Conservation (phyloP, 2,113 vertebrate species). For the Tragelaphus strepsiceros region DNA sequence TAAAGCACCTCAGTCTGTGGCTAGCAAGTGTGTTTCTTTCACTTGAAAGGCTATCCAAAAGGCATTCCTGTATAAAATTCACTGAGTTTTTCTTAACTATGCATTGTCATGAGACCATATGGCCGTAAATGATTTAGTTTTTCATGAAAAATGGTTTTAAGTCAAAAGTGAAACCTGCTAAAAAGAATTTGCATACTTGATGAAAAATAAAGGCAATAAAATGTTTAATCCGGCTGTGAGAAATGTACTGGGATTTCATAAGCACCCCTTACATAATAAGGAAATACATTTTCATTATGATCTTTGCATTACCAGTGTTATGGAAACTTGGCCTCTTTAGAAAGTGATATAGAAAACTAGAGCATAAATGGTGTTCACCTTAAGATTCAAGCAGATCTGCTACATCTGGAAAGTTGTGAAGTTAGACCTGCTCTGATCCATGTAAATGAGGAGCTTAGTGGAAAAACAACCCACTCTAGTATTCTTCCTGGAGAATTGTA, state of each 20-base stretch:
- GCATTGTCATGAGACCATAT: conserved; percentile 76
- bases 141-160: conserved; percentile 75
- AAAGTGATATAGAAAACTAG: conserved; percentile 32
- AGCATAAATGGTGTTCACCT: not conserved
- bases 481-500: not conserved
- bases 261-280: conserved; percentile 64
- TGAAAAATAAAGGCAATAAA: conserved; percentile 77
- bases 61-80: conserved; percentile 57
- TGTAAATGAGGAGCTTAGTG: not conserved
- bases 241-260: conserved; percentile 72
- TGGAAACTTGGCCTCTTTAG: conserved; percentile 56
- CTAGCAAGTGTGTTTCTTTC: conserved; percentile 39
- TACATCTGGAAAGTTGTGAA: not conserved
- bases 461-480: not conserved
- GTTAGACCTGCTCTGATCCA: not conserved
- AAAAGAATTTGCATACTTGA: conserved; percentile 76
- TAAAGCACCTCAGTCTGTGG: not conserved
- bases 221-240: conserved; percentile 71
- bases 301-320: conserved; percentile 48
- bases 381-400: conserved; percentile 10
- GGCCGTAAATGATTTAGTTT: conserved; percentile 74
- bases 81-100: conserved; percentile 60
- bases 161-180: conserved; percentile 74
- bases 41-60: conserved; percentile 62
- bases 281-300: conserved; percentile 74